Percentiles rank a stretch among this genome's conserved stretches.
phyloP scores from a whole-genome alignment of 2,888 invertebrate genomes.

The Brachynemurus nebulosus region DNA sequence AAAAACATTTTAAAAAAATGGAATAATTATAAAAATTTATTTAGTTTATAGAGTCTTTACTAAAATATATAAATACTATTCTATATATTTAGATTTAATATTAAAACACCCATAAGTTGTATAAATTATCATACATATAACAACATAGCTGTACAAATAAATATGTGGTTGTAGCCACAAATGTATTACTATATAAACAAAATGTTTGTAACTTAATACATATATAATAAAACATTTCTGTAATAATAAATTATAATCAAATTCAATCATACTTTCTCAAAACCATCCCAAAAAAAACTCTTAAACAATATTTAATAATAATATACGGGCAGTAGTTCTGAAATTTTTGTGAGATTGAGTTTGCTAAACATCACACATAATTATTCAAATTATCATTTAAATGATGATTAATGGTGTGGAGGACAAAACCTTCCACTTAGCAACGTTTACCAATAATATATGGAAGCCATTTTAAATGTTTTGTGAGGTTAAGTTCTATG shows the following conservation, averaged over 20 bases:
- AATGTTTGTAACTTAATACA: constrained; percentile 24
- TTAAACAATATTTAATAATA: no score
- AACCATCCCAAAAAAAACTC: no score
- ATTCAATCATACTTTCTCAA: no score
- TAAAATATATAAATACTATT: constrained; percentile 5
- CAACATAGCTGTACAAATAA: constrained; percentile 23
- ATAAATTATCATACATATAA: constrained; percentile 20
- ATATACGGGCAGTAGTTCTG: no score
- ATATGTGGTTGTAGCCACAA: constrained; percentile 17
- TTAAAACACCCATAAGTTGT: constrained; percentile 10
- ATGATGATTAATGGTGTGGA: no score
- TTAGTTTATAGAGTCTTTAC: constrained; percentile 6
- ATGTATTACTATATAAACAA: constrained; percentile 19
- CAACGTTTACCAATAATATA: no score
- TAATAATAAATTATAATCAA: constrained; percentile 9
- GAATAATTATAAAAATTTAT: constrained; percentile 7
- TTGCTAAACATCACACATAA: no score
- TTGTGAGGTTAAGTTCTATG: no score
- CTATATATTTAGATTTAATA: not conserved
- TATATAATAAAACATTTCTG: constrained; percentile 21
- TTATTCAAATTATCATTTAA: no score
- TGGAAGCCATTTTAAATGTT: no score
- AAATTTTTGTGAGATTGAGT: no score
- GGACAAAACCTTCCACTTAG: no score
- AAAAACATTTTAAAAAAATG: constrained; percentile 11